Percentiles rank a stretch among this genome's conserved stretches.
These are phyloP conservation scores for Henricia sp. DNA, from an alignment of 53 echinoderm and acorn worm species.

Conservation along the genomic window DNA sequence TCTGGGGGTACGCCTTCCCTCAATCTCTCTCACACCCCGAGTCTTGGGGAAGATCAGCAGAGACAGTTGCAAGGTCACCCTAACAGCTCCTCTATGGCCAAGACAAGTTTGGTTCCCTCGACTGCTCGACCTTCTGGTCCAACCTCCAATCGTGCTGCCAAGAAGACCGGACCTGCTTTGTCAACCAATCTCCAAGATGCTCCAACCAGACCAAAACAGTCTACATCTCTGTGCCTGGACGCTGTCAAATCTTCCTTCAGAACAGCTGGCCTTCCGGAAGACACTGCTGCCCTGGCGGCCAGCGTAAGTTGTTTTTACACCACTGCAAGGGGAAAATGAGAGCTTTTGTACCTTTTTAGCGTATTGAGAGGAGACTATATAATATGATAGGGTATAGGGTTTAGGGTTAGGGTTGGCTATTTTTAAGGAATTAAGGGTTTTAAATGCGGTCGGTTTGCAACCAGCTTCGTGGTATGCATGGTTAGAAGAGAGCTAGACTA, in stretches of 20 bases:
- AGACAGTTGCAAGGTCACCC: background rate
- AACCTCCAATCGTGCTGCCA: slow-evolving; percentile 5
- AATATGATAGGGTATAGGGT: no score
- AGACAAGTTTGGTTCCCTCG: slow-evolving; percentile 16
- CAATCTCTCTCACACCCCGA: background rate
- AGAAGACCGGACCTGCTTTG: slow-evolving; percentile 10
- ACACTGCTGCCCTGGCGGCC: slow-evolving; percentile 37
- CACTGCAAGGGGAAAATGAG: no score
- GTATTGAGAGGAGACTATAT: no score
- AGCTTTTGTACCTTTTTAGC: no score
- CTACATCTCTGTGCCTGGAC: slow-evolving; percentile 43
- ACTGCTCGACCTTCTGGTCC: slow-evolving; percentile 6
- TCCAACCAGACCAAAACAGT: slow-evolving; percentile 18
- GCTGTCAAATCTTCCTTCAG: slow-evolving; percentile 18
- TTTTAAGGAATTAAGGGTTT: no score
- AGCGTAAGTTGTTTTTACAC: no score
- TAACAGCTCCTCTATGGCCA: slow-evolving; percentile 30
- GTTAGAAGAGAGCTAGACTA: no score
- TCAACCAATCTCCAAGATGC: slow-evolving; percentile 4
- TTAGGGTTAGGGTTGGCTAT: no score
- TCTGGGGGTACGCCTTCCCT: slow-evolving; percentile 22
- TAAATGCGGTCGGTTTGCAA: no score
- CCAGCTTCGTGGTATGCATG: no score
- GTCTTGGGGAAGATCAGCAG: background rate
- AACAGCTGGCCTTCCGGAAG: slow-evolving; percentile 13